Base-by-base conservation (phyloP, 1,140 invertebrate species). In the Musca domestica region DNA sequence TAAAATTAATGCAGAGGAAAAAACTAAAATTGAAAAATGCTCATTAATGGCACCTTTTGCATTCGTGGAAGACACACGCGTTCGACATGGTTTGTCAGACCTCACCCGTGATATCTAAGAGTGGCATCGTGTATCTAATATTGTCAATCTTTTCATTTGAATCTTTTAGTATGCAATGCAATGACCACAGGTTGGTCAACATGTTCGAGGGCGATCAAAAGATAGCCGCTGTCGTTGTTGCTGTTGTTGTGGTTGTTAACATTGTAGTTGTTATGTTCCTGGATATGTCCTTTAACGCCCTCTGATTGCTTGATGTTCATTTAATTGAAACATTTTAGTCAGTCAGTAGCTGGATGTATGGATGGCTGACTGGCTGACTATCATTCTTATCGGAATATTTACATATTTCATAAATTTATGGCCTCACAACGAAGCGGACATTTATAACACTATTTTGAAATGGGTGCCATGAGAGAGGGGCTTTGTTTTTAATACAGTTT, bases 11-110 rank as follows among this genome's bases (percentile, higher is more conserved):
- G 34, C 34, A 41, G 34, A n/a, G 34, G 2, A 41, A 41, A 12
- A 12, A 30, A 58, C 30, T 58, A 19, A 51, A 19, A 51, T 19
- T 20, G 20, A 51, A 61, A 61, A 61, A 61, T 19, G 20, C 27
- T 61, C 27, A 61, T 61, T 61, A 61, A 61, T 61, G 20, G 20
- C 56, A 61, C 56, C 56, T 61, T 61, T 41, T 7, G 34, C 34
- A 41, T 12, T 41, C 34, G 5, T 30, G 10, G 34, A 41, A 51
- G 20, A 51, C 48, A 9, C 17, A 51, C 20, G 9, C 20, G 48
- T 20, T 9, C 48, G 48, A 19, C 48, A 22, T 51, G 4, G 9
- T 17, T 19, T 46, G 3, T 19, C 48, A 51, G 41, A 51, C 9
- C 12, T 6, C 17, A 51, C 48, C 17, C 17, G 5, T 51, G 17